A percentile compares a stretch with the other conserved stretches of the same genome.
Evolutionary conservation across 2,113 vertebrate species (phyloP).

Genomic region (Myodes glareolus): DNA sequence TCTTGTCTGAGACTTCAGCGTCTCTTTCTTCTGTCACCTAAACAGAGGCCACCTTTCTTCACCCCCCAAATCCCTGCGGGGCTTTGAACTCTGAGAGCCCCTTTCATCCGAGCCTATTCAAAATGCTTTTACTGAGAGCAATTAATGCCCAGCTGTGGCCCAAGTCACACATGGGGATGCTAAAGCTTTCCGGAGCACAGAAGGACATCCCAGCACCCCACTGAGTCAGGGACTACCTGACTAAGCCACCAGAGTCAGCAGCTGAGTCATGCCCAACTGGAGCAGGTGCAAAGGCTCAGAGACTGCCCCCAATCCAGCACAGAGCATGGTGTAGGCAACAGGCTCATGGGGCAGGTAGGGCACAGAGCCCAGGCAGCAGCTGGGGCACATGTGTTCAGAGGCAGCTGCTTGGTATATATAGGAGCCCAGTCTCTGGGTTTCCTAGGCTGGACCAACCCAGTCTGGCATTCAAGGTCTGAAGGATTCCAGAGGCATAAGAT

Average conservation of each 20-base stretch:
- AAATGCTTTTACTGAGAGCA: constrained; percentile 70
- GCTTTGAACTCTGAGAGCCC: constrained; percentile 71
- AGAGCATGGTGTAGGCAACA: not conserved
- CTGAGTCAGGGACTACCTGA: constrained; percentile 63
- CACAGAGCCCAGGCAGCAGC: not conserved
- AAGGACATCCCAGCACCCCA: constrained; percentile 34
- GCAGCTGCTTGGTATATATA: not conserved
- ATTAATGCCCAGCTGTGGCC: constrained; percentile 50
- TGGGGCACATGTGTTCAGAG: accelerated
- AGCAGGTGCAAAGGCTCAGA: not conserved
- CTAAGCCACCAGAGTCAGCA: not conserved
- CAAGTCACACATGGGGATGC: constrained; percentile 1
- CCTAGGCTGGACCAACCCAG: not conserved
- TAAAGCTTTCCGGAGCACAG: not conserved
- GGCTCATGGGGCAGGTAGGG: not conserved
- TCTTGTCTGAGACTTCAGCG: constrained; percentile 21
- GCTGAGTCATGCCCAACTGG: constrained; percentile 30
- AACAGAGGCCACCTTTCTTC: constrained; percentile 25
- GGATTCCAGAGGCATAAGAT: not conserved
- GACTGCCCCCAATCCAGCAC: not conserved
- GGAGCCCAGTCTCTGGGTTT: not conserved
- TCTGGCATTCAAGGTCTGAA: not conserved
- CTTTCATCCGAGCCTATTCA: constrained; percentile 70
- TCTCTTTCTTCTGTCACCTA: not conserved
- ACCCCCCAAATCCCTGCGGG: constrained; percentile 42